A percentile compares a stretch with the other conserved stretches of the same genome.
Evolutionary conservation across 2,888 invertebrate species (phyloP).

Genomic region (Heteropelma amictum): DNA sequence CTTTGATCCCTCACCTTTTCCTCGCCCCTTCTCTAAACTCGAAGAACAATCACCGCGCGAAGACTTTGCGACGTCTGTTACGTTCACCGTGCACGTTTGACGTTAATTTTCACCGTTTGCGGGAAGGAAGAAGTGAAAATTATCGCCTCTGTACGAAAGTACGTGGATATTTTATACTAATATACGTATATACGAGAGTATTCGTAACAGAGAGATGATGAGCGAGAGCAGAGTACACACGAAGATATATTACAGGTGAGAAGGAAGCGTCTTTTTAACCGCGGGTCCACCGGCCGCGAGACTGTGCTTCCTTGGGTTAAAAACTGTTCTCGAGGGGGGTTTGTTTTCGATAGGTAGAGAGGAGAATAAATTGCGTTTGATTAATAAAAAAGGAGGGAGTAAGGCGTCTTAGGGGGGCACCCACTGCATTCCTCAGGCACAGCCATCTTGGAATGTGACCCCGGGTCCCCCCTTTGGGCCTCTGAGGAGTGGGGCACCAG

Average conservation of each 20-base stretch:
- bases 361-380: conserved; percentile 71
- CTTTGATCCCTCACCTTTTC: conserved; percentile 31
- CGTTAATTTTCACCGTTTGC: conserved; percentile 20
- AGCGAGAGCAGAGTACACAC: not conserved
- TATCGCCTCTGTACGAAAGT: not conserved
- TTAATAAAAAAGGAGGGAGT: conserved; percentile 75
- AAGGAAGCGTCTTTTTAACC: conserved; percentile 25
- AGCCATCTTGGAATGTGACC: conserved; percentile 79
- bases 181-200: conserved; percentile 10
- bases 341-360: conserved; percentile 68
- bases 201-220: conserved; percentile 10
- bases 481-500: conserved; percentile 60
- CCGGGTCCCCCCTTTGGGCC: conserved; percentile 74
- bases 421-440: conserved; percentile 78
- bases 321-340: conserved; percentile 57
- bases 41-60: too few relatives aligned
- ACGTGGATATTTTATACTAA: too few relatives aligned
- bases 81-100: conserved; percentile 12
- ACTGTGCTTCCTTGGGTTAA: conserved; percentile 46
- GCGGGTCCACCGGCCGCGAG: conserved; percentile 55
- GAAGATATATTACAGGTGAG: not conserved
- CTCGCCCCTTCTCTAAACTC: too few relatives aligned
- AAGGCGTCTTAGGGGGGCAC: conserved; percentile 76
- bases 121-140: not conserved
- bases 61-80: too few relatives aligned